Conservation (phyloP, 2,888 invertebrate genomes). For the Pediacus dermestoides region DNA sequence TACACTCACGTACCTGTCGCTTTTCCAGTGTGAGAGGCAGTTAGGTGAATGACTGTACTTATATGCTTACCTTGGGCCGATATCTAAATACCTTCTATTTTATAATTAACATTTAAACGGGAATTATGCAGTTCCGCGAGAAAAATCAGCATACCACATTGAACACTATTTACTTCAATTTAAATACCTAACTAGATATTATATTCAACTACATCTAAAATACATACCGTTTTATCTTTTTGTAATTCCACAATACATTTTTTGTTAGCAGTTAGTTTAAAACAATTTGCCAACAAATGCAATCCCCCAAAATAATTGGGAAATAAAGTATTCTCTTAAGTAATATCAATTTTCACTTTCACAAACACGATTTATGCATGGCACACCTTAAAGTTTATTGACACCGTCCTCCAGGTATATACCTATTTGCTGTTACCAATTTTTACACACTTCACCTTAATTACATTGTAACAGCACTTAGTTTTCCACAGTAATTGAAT, state of each 20-base stretch:
- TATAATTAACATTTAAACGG: conserved; percentile 29
- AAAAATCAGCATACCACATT: no score
- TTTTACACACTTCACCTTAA: conserved; percentile 24
- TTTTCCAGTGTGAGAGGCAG: conserved; percentile 26
- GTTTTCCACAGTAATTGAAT: conserved; percentile 6
- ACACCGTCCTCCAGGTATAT: conserved; percentile 37
- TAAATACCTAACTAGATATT: not conserved
- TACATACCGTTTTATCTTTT: conserved; percentile 17
- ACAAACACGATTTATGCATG: conserved; percentile 44
- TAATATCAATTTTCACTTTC: conserved; percentile 49
- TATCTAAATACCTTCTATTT: conserved; percentile 40
- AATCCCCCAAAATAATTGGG: no score
- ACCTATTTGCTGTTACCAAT: conserved; percentile 19
- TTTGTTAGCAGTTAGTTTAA: no score
- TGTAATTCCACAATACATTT: conserved; percentile 13
- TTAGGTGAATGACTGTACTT: conserved; percentile 43
- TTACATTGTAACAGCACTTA: conserved; percentile 16
- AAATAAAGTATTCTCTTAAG: no score
- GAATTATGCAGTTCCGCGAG: conserved; percentile 28
- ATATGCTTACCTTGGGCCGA: conserved; percentile 43
- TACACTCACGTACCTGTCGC: conserved; percentile 49
- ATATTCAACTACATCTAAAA: conserved; percentile 3
- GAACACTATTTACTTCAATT: no score
- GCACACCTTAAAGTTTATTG: conserved; percentile 52
- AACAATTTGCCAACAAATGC: no score